These are phyloP conservation scores for Ailuropoda melanoleuca DNA, from an alignment of 2,113 vertebrate genomes.

Conservation along the genomic window DNA sequence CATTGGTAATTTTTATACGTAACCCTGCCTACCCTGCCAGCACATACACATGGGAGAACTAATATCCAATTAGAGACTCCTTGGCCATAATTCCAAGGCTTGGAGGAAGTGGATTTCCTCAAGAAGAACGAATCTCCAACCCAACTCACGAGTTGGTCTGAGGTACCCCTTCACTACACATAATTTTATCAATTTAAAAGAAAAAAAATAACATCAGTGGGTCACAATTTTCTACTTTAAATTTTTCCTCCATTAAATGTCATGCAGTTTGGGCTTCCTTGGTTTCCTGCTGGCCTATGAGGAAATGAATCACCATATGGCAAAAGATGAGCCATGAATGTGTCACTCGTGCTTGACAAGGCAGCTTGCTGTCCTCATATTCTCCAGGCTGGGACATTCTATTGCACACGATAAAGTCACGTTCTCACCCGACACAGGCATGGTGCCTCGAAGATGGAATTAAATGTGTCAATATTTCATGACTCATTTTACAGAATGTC, in stretches of 20 bases:
- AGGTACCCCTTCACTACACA: background rate
- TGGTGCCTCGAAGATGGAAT: background rate
- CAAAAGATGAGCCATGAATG: rapidly evolving
- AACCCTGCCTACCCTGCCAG: rapidly evolving
- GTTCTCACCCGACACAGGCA: background rate
- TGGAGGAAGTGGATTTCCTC: background rate
- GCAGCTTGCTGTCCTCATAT: background rate
- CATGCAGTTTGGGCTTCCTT: background rate
- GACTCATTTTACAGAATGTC: background rate
- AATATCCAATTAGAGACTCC: background rate
- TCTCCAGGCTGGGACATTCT: too few species aligned
- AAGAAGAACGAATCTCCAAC: background rate
- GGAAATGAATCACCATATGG: background rate
- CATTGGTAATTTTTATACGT: background rate
- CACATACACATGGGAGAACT: background rate
- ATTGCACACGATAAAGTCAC: background rate
- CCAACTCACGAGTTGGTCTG: background rate
- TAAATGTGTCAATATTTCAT: background rate
- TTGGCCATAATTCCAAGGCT: too few species aligned
- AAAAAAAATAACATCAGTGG: background rate
- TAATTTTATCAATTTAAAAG: background rate
- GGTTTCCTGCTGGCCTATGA: background rate
- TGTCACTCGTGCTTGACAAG: rapidly evolving
- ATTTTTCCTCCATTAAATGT: background rate
- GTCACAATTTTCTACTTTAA: background rate